phyloP scores from a whole-genome alignment of 2,888 invertebrate genomes.

The Abscondita cerata region DNA sequence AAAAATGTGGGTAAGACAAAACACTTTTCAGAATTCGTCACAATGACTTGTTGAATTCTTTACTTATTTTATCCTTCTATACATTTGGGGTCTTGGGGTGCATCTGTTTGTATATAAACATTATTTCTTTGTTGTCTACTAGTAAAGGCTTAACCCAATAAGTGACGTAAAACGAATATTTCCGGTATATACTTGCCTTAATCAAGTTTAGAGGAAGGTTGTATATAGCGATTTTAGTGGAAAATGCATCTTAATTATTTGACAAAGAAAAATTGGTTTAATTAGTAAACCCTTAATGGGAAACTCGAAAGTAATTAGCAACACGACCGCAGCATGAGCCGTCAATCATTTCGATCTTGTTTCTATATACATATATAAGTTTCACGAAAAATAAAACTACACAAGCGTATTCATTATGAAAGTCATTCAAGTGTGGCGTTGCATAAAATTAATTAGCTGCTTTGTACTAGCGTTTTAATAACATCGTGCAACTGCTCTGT shows the following conservation, averaged over 20 bases:
- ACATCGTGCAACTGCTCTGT: conserved; percentile 54
- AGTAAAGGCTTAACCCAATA: too few relatives aligned
- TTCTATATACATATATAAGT: conserved; percentile 37
- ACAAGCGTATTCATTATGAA: conserved; percentile 56
- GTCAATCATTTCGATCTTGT: conserved; percentile 49
- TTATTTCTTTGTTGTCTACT: too few relatives aligned
- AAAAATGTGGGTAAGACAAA: too few relatives aligned
- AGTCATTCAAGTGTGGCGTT: conserved; percentile 59
- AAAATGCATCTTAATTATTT: conserved; percentile 11
- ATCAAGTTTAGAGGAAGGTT: too few relatives aligned
- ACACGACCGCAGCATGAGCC: conserved; percentile 43
- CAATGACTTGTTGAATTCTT: too few relatives aligned
- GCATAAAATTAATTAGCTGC: conserved; percentile 61
- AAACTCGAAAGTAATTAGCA: conserved; percentile 41
- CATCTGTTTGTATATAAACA: too few relatives aligned
- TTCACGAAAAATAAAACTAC: conserved; percentile 42
- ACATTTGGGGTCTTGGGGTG: too few relatives aligned
- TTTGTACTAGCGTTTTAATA: conserved; percentile 58
- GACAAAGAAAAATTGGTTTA: conserved; percentile 24
- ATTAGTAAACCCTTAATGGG: conserved; percentile 32
- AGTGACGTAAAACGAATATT: too few relatives aligned
- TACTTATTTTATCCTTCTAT: too few relatives aligned
- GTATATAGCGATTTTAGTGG: background rate
- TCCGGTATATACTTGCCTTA: too few relatives aligned
- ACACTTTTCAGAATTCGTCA: too few relatives aligned